A percentile compares a stretch with the other conserved stretches of the same genome.
These are phyloP conservation scores for Sebastes baramenuke DNA, from an alignment of 2,797 vertebrate genomes.

Conservation along the genomic window DNA sequence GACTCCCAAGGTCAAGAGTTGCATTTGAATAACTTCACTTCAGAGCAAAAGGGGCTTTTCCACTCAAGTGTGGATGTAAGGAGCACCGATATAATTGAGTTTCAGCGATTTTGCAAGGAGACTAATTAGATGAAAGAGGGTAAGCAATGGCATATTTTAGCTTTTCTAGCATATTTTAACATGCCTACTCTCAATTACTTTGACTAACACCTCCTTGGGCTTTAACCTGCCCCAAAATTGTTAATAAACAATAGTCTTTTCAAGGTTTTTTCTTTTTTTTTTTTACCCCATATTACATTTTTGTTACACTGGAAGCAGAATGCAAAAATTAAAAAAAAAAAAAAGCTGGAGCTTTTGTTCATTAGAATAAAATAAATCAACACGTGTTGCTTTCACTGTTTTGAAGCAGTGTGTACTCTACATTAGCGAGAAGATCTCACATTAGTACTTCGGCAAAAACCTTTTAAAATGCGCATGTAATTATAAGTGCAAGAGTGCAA, in stretches of 20 bases:
- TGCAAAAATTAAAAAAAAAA: not conserved
- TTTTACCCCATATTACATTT: not conserved
- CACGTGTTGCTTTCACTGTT: not conserved
- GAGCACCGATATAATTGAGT: slow-evolving; percentile 4
- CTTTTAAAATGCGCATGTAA: slow-evolving; percentile 7
- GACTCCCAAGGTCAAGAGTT: slow-evolving; percentile 44
- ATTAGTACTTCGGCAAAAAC: not conserved
- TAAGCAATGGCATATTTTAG: slow-evolving; percentile 14
- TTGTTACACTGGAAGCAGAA: not conserved
- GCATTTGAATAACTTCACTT: slow-evolving; percentile 8
- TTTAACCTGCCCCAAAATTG: not conserved
- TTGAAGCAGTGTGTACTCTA: not conserved
- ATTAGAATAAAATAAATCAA: not conserved
- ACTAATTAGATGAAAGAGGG: slow-evolving; percentile 33
- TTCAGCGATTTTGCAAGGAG: slow-evolving; percentile 11
- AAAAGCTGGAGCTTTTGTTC: not conserved
- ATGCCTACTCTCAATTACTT: slow-evolving; percentile 2
- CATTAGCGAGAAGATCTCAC: not conserved
- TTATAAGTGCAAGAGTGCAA: not conserved
- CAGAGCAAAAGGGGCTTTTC: not conserved
- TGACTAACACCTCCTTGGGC: not conserved
- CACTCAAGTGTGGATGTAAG: not conserved
- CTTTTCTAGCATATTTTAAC: slow-evolving; percentile 19
- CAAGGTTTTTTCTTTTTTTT: not conserved
- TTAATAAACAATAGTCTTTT: slow-evolving; percentile 16